Evolutionary conservation across 2,797 vertebrate species (phyloP).

Genomic region (Sebastes cheni): DNA sequence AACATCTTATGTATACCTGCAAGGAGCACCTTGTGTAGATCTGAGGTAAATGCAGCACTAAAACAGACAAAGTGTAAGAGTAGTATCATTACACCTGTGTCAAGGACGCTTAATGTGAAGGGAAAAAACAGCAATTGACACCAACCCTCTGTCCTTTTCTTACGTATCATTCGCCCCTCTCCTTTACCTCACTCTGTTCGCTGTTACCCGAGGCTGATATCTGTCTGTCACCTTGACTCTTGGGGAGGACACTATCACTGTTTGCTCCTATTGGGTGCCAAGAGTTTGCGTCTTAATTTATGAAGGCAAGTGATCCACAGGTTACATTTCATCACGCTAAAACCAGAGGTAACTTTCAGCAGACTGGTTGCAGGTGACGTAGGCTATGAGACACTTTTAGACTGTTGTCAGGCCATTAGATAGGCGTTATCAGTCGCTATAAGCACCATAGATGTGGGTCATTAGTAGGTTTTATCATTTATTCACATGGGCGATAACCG

Average conservation of each 20-base stretch:
- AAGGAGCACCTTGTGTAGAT: constrained; percentile 33
- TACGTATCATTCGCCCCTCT: constrained; percentile 62
- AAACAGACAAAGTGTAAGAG: constrained; percentile 62
- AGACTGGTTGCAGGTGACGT: neutral
- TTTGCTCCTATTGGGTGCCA: constrained; percentile 32
- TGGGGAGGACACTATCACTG: constrained; percentile 32
- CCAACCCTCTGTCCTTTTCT: constrained; percentile 67
- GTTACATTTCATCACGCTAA: constrained; percentile 46
- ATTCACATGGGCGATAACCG: no score
- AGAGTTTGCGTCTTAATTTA: constrained; percentile 59
- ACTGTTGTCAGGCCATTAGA: no score
- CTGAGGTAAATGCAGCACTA: constrained; percentile 60
- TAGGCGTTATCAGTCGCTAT: no score
- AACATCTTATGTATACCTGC: constrained; percentile 40
- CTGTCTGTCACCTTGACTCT: constrained; percentile 59
- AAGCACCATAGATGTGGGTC: no score
- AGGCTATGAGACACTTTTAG: neutral
- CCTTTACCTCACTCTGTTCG: constrained; percentile 57
- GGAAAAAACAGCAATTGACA: constrained; percentile 69
- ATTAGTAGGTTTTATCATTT: no score
- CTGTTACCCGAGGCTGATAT: constrained; percentile 66
- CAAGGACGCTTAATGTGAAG: constrained; percentile 70
- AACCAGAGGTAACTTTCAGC: constrained; percentile 30
- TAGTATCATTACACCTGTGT: constrained; percentile 69
- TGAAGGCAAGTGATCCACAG: constrained; percentile 28